Base-by-base conservation (phyloP, 2,113 vertebrate genomes). In the Gulo gulo region DNA sequence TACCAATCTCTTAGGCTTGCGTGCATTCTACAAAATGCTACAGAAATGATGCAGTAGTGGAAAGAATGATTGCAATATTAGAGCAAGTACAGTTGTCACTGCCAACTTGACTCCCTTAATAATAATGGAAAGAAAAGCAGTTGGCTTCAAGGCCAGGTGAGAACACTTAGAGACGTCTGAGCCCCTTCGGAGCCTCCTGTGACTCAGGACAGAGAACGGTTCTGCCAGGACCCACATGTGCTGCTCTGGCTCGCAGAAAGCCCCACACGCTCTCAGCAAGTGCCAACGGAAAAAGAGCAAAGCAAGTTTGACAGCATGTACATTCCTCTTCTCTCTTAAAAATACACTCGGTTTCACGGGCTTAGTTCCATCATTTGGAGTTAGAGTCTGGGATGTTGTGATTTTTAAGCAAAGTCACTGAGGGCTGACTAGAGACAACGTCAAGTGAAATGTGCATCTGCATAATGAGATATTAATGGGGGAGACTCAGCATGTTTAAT, bases 21-120 rank as follows among this genome's bases (percentile, higher is more conserved):
- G 36, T 36, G 34, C 26, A 15, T 85, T 88, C 76, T 86, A n/a
- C 45, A 82, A 95, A 82, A 83, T 47, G 23, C 76, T 90, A 50
- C 16, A 67, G 52, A 57, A 94, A 84, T 65, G 93, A 94, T 82
- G 94, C 50, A 13, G n/a, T 92, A 59, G 95, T 97, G 98, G 94
- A 98, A 98, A 97, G 83, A 95, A 95, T 97, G 88, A 97, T 95
- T 94, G 91, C 85, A 93, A 81, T 80, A 92, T 93, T 81, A 95
- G 73, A 94, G 83, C 78, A 97, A 97, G 65, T 74, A 11, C 29
- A 57, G 55, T 59, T 85, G 78, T 83, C 69, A 63, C 50, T 95
- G 97, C 88, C 97, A 96, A 96, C 20, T 50, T 45, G n/a, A 76
- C 52, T 95, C 81, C 61, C 61, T 83, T 94, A 95, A 93, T 96